Base-by-base conservation (phyloP, 2,888 invertebrate species). In the Drosophila eohydei region DNA sequence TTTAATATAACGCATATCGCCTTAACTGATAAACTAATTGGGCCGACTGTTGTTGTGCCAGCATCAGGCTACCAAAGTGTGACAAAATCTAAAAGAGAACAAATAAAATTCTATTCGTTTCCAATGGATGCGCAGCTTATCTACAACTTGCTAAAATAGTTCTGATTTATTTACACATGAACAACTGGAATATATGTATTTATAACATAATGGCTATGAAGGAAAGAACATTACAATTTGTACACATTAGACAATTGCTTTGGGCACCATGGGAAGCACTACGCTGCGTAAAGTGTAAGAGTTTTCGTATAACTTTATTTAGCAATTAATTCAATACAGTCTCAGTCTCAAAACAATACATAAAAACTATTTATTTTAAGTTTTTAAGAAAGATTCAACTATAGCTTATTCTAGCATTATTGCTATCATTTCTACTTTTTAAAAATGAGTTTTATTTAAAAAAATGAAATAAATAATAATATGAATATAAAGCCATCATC, bases 1-100 rank as follows among this genome's bases (percentile, higher is more conserved):
- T 75, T 91, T 91, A 81, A 91, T 89, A 91, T 88, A 92, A 86
- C 87, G 91, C 92, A 92, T 92, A 84, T 87, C 88, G 78, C 63
- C 70, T 71, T 74, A 79, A 78, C 72, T 73, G 72, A 83, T 55
- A 71, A 77, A 80, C 77, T 77, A 63, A 65, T 55, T 70, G 71
- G 73, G 73, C 74, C 79, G 73, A 85, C 70, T 78, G 68, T 80
- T 65, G 70, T 67, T 70, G 63, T 71, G 73, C 76, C 87, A 82
- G 76, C 73, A 64, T 78, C 80, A 65, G 83, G 73, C 68, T 77
- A 63, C 55, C 68, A 77, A 75, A 71, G 73, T 77, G 70, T 58
- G n/a, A 71, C 65, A 80, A 68, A 72, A 90, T 89, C 87, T 90
- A 85, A 68, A 85, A 85, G 71, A 87, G 71, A 88, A 88, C 70